Evolutionary conservation across 2,113 vertebrate genomes (phyloP), one percentile per base, ranked within the genome.

Genomic region (Hiodon tergisus): DNA sequence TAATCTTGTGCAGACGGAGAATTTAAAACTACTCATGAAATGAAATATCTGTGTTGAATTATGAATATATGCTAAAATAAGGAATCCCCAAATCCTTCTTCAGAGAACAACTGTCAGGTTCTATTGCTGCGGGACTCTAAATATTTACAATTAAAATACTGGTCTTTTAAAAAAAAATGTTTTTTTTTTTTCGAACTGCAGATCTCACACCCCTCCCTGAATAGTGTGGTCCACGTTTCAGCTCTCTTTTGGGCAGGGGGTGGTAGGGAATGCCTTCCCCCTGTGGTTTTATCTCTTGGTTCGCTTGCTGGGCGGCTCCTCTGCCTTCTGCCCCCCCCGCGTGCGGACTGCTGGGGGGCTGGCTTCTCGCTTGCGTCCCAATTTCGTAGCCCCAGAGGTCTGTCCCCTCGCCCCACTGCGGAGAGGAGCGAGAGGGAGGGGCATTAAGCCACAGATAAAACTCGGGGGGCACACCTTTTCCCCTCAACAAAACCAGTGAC

Each of bases 241-340:
- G 63, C 48, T 47, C 63, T 66, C 63, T 13, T 48, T 17, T 31
- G 31, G 46, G 7, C 8, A 3, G 14, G 3, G 63, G 63, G 31
- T 6, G 63, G 63, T 17, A 14, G 59, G 8, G 59, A 14, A n/a
- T 31, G 31, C 31, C 31, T 31, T 57, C 16, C 2, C 7, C 5
- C 13, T 67, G 17, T 5, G 17, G n/a, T 72, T 86, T 91, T 89
- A 95, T 85, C 95, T 94, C 75, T 97, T 98, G 7, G 89, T 77
- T 84, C 93, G 94, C 81, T 96, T 98, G 9, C 79, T 51, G 0
- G 93, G 89, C 0, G 79, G 83, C 72, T 98, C 95, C 58, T 96
- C 94, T 61, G 86, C 75, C 81, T 93, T 94, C 85, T 90, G 94
- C 80, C 91, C 93, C 72, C 92, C 92, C 71, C 94, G 91, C 1